Base-by-base conservation (phyloP, 2,113 vertebrate species). In the Coryphaenoides rupestris region DNA sequence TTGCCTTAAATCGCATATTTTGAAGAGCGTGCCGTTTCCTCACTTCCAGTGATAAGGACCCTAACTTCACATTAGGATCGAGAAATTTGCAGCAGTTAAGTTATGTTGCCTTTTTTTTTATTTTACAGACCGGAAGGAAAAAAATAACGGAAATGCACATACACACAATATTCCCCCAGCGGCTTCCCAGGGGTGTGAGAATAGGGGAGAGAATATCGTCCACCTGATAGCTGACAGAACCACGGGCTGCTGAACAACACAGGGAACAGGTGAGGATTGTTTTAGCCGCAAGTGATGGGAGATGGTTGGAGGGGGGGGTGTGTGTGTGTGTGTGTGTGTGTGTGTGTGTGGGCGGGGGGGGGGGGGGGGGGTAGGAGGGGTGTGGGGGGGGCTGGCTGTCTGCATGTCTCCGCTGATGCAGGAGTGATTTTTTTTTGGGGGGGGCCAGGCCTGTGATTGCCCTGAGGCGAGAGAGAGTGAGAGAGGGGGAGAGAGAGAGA, bases 391-490 rank as follows among this genome's bases (percentile, higher is more conserved):
- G n/a, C n/a, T n/a, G n/a, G 47, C 47, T 1, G 58, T 65, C 65
- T 62, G 68, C 74, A 58, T 68, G 68, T 84, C 84, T 86, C 87
- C 84, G 84, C 79, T 76, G 84, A 89, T 81, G 86, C 83, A 22
- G 77, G 73, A 79, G 77, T 87, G 84, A 90, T 89, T 87, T 89
- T 78, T 89, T 84, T 87, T 72, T 40, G 9, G 2, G 33, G 84
- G 9, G 2, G 33, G 84, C 86, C 85, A 88, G 87, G 81, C 80
- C 79, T 71, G 76, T 69, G 72, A 82, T 74, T 78, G 82, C 81
- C 86, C 82, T 28, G 59, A 77, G 82, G 87, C 80, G 55, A 82
- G 72, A 63, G 65, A 50, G 7, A 50, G 6, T 19, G 33, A 16
- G 24, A 40, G 16, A 62, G 53, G 24, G 3, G 16, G 78, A 82